Percentiles rank a stretch among this genome's conserved stretches.
Conservation (phyloP, 2,797 vertebrate genomes). For the Champsocephalus esox region DNA sequence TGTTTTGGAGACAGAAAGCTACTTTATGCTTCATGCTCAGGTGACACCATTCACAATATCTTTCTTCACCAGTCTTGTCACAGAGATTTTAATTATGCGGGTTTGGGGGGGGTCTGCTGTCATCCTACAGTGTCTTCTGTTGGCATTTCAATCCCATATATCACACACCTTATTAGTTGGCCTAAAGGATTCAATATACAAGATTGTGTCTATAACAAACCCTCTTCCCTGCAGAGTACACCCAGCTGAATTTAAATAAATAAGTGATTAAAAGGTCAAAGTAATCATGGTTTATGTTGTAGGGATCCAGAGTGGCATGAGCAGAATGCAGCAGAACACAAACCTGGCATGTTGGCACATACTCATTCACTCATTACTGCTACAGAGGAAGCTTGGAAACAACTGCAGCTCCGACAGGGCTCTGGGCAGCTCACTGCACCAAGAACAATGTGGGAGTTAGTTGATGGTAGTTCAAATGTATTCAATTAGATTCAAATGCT, state of each 20-base stretch:
- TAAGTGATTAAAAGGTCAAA: conserved; percentile 45
- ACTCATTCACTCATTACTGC: conserved; percentile 32
- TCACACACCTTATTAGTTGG: conserved; percentile 47
- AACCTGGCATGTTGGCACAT: conserved; percentile 30
- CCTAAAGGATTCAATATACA: conserved; percentile 30
- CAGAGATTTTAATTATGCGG: conserved; percentile 19
- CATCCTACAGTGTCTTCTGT: conserved; percentile 30
- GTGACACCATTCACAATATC: conserved; percentile 30
- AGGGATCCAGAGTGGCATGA: conserved; percentile 22
- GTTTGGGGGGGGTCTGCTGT: background rate
- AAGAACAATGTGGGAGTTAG: background rate
- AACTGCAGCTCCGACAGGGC: background rate
- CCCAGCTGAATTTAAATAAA: conserved; percentile 18
- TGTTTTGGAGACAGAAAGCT: conserved; percentile 15
- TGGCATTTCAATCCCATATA: conserved; percentile 64
- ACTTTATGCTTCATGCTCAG: conserved; percentile 21
- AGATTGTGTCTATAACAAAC: conserved; percentile 39
- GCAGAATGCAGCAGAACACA: conserved; percentile 19
- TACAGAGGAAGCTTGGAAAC: background rate
- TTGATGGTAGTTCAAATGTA: conserved; percentile 20
- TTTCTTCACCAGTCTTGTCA: conserved; percentile 24
- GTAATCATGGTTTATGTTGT: conserved; percentile 41
- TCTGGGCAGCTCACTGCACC: conserved; percentile 4
- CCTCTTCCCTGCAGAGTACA: conserved; percentile 26
- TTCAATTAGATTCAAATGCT: conserved; percentile 1